phyloP scores from a whole-genome alignment of 2,888 invertebrate species.

The Chironomus riparius region DNA sequence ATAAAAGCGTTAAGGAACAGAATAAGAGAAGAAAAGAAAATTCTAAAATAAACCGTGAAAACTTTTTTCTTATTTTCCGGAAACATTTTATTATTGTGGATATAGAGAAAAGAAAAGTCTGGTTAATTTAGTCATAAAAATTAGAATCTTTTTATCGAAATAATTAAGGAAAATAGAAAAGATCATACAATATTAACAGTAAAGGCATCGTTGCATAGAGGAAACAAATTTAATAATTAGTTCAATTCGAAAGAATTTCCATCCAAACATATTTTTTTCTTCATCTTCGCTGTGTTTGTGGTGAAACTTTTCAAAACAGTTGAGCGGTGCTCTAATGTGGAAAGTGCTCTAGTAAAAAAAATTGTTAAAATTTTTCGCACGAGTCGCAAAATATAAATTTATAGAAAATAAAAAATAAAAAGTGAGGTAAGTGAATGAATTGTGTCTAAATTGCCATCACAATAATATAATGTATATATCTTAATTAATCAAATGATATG shows the following conservation, averaged over 20 bases:
- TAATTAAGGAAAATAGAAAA: background rate
- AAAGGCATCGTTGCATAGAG: background rate
- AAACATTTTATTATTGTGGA: slow-evolving; percentile 4
- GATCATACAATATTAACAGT: background rate
- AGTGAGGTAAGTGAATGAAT: too few species aligned
- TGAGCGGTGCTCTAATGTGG: background rate
- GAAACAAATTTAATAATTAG: background rate
- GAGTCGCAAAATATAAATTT: background rate
- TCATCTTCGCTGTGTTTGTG: too few species aligned
- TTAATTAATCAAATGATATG: slow-evolving; percentile 1
- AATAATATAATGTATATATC: background rate
- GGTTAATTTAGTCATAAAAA: slow-evolving; percentile 4
- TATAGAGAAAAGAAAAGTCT: background rate
- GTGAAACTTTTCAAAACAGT: too few species aligned
- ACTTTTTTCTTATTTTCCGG: background rate
- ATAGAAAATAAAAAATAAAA: too few species aligned
- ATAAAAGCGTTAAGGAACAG: background rate
- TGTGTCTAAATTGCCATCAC: background rate
- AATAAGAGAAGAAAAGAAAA: background rate
- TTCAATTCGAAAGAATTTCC: background rate
- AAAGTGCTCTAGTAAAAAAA: background rate
- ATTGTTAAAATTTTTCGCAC: background rate
- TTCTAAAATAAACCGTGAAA: slow-evolving; percentile 12
- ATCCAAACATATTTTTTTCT: too few species aligned
- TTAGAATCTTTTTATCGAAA: background rate